Evolutionary conservation across 1,140 invertebrate species (phyloP).

Genomic region (Stegodyphus mimosarum): DNA sequence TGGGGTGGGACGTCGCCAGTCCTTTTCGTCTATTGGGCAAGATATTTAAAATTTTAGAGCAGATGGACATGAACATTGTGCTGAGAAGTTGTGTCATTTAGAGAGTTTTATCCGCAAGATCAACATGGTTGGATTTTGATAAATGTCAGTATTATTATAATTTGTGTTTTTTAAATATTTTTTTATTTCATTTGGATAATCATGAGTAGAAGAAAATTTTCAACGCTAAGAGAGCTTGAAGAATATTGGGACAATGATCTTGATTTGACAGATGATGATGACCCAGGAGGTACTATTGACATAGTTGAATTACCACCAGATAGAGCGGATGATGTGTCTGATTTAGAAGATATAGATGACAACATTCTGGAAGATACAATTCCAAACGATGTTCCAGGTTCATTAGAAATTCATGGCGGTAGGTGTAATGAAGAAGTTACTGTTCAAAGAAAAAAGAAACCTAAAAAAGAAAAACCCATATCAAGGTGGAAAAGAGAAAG

Average conservation of each 20-base stretch:
- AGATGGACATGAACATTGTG: constrained; percentile 33
- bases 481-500: constrained; percentile 39
- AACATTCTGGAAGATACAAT: constrained; percentile 34
- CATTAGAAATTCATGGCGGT: constrained; percentile 35
- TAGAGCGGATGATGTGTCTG: constrained; percentile 32
- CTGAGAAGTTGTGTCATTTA: constrained; percentile 39
- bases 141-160: constrained; percentile 29
- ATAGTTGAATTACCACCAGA: constrained; percentile 36
- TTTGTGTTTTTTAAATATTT: no score
- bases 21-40: constrained; percentile 37
- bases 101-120: constrained; percentile 39
- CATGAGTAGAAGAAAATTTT: constrained; percentile 38
- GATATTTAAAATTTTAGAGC: constrained; percentile 39
- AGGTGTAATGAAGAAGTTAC: constrained; percentile 34
- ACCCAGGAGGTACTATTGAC: constrained; percentile 19
- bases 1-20: constrained; percentile 33
- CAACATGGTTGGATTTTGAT: constrained; percentile 36
- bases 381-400: constrained; percentile 38
- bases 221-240: constrained; percentile 39
- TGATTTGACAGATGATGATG: constrained; percentile 29
- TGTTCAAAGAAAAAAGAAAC: no score
- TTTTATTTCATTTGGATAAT: constrained; percentile 40
- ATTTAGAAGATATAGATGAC: constrained; percentile 36
- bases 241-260: constrained; percentile 36
- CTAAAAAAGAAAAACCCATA: constrained; percentile 38